Conservation (phyloP, 2,113 vertebrate species). For the Tapirus terrestris region DNA sequence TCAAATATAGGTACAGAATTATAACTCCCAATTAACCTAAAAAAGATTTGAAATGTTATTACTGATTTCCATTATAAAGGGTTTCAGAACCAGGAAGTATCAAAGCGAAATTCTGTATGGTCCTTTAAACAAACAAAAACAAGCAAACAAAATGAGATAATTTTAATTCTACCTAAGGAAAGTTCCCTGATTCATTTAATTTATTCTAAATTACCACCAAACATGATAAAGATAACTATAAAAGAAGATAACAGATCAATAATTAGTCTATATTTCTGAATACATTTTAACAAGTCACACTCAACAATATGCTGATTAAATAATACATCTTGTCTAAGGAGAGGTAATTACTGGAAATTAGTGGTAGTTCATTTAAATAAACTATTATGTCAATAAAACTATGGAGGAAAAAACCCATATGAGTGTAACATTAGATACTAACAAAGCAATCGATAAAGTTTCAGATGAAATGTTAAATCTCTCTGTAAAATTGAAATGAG, state of each 20-base stretch:
- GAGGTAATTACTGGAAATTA: not conserved
- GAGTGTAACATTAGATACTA: not conserved
- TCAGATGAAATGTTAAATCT: not conserved
- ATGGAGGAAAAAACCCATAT: not conserved
- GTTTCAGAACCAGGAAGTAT: not conserved
- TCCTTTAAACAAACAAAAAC: not conserved
- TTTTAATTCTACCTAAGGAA: not conserved
- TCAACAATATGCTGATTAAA: not conserved
- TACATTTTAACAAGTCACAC: not conserved
- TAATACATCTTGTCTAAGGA: not conserved
- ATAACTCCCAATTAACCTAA: not conserved
- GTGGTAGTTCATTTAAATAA: not conserved
- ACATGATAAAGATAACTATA: not conserved
- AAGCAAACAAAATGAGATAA: not conserved
- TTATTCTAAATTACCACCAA: not conserved
- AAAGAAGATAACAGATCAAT: not conserved
- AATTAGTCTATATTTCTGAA: not conserved
- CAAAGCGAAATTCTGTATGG: not conserved
- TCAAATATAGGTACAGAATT: not conserved
- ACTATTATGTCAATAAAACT: not conserved
- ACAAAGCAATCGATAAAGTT: not conserved
- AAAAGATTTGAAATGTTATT: not conserved
- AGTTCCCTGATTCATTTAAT: not conserved
- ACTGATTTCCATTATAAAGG: not conserved
- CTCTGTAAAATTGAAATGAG: not conserved